phyloP scores from a whole-genome alignment of 2,797 vertebrate species.

The Alectoris magna region DNA sequence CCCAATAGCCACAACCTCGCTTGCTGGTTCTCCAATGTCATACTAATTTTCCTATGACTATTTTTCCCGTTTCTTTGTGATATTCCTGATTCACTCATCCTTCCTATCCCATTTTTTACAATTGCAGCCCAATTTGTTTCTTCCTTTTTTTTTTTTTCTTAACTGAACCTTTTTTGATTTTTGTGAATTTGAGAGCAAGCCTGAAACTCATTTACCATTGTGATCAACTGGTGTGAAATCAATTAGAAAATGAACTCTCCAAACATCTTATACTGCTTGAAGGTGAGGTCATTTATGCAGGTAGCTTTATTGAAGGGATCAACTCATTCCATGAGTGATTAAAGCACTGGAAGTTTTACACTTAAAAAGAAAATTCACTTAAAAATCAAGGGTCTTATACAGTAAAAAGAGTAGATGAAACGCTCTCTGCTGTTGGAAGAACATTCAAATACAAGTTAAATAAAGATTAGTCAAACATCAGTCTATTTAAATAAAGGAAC shows the following conservation, averaged over 20 bases:
- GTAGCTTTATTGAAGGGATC: background rate
- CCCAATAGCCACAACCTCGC: constrained; percentile 68
- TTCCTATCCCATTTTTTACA: constrained; percentile 61
- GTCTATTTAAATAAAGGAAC: background rate
- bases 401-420: background rate
- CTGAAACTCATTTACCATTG: constrained; percentile 84
- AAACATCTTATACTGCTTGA: constrained; percentile 50
- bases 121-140: constrained; percentile 52
- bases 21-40: constrained; percentile 76
- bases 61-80: constrained; percentile 64
- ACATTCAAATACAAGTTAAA: background rate
- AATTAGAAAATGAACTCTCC: constrained; percentile 46
- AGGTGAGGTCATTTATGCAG: constrained; percentile 43
- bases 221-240: constrained; percentile 69
- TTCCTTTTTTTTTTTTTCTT: constrained; percentile 19
- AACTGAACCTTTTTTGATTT: constrained; percentile 59
- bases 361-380: background rate
- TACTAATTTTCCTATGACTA: constrained; percentile 83
- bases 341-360: background rate
- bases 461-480: background rate
- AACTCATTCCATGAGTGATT: background rate
- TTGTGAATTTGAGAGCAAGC: constrained; percentile 72
- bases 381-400: background rate
- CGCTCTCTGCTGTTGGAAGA: background rate
- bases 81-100: constrained; percentile 65